Base-by-base conservation (phyloP, 2,888 invertebrate species). In the Mactromeris polynyma region DNA sequence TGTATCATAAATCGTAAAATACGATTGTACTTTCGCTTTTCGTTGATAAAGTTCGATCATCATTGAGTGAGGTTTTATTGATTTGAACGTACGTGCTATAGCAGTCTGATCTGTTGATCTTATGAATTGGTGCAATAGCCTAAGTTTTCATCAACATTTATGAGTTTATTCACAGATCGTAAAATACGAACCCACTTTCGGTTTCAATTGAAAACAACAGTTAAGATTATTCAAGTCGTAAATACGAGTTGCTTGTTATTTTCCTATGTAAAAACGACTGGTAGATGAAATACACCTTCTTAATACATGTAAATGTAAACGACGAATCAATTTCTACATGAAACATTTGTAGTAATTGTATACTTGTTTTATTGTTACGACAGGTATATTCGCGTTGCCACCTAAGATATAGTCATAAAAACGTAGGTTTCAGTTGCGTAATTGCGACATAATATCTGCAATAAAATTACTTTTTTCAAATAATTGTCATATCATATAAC, bases 401-500 rank as follows among this genome's bases (percentile, higher is more conserved):
- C 58, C 58, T 64, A 64, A 0, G 26, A 26, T 26, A 64, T 26
- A 26, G 58, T 64, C 58, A 64, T 64, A 64, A 64, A 58, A 64
- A 26, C n/a, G 11, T 9, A 11, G 6, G 58, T 64, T 0, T 64
- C 58, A 64, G 26, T 64, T 6, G 6, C 26, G 26, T 26, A 64
- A 26, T 64, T n/a, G 26, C 26, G 11, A 64, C n/a, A 26, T 64
- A 64, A 26, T 64, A 26, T 4, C 26, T 26, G 58, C 58, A 64
- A 64, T 64, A 64, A 9, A 26, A 64, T 64, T 6, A 64, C 3
- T 26, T 46, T 64, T 21, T 64, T 64, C 58, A 64, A 64, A 64
- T 64, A 64, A 64, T 64, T 64, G 58, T 64, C 58, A 26, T 64
- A 64, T 64, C 58, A 64, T 64, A 26, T 64, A 64, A 64, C 58